A percentile compares a stretch with the other conserved stretches of the same genome.
phyloP scores from a whole-genome alignment of 2,888 invertebrate species.

The Phlogophora meticulosa region DNA sequence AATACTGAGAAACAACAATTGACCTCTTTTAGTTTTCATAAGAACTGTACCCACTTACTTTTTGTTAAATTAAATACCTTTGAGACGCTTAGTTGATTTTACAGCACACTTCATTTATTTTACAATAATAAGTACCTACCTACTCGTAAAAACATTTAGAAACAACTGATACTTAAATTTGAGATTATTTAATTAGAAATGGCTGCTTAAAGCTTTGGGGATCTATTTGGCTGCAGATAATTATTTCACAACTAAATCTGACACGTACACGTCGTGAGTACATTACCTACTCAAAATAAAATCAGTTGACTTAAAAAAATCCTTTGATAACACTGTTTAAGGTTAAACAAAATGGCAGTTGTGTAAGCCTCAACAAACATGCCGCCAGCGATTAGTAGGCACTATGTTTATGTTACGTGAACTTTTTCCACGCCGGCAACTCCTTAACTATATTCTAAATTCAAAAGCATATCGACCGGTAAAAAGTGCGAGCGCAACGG shows the following conservation, averaged over 20 bases:
- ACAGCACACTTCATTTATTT: slow-evolving; percentile 29
- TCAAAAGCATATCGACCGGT: slow-evolving; percentile 69
- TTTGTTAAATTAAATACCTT: slow-evolving; percentile 6
- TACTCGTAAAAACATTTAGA: slow-evolving; percentile 16
- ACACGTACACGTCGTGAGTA: background rate
- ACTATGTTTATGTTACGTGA: slow-evolving; percentile 28
- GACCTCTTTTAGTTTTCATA: slow-evolving; percentile 14
- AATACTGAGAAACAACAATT: slow-evolving; percentile 21
- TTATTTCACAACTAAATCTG: background rate
- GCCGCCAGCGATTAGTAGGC: slow-evolving; percentile 21
- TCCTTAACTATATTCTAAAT: slow-evolving; percentile 57
- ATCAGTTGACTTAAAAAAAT: slow-evolving; percentile 12
- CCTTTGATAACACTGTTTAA: slow-evolving; percentile 2
- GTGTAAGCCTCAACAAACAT: slow-evolving; percentile 19
- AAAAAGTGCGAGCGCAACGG: slow-evolving; percentile 77
- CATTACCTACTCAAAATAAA: background rate
- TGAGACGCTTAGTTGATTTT: slow-evolving; percentile 15
- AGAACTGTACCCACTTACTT: slow-evolving; percentile 2
- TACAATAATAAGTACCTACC: slow-evolving; percentile 3
- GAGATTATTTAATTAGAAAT: slow-evolving; percentile 12
- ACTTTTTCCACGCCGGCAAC: slow-evolving; percentile 43
- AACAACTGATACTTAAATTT: slow-evolving; percentile 2
- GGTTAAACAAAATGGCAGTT: slow-evolving; percentile 26
- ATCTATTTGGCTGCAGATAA: slow-evolving; percentile 2
- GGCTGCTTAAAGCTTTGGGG: background rate